Percentiles rank a stretch among this genome's conserved stretches.
phyloP scores from a whole-genome alignment of 2,113 vertebrate species.

The Myotis davidii region DNA sequence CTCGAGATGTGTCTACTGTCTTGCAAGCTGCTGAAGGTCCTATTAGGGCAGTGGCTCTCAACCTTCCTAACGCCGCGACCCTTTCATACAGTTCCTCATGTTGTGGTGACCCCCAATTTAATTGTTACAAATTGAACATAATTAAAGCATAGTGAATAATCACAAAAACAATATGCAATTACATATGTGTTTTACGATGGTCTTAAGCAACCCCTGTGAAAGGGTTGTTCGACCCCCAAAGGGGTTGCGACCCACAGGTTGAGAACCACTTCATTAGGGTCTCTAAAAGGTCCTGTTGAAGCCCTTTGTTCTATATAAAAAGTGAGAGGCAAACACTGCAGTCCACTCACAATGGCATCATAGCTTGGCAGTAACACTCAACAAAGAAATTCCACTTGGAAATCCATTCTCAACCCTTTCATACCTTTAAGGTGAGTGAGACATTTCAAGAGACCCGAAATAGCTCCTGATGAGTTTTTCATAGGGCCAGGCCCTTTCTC shows the following conservation, averaged over 20 bases:
- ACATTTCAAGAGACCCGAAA: background rate
- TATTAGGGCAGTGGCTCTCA: background rate
- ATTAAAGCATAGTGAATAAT: no score
- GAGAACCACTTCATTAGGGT: background rate
- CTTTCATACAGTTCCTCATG: no score
- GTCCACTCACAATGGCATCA: background rate
- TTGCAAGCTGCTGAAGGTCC: background rate
- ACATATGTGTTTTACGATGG: no score
- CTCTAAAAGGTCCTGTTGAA: background rate
- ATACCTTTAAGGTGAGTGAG: background rate
- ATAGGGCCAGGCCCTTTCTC: background rate
- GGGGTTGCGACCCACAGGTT: no score
- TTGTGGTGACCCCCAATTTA: no score
- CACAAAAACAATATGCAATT: no score
- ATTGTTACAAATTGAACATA: no score
- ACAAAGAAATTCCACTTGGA: background rate
- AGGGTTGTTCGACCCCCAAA: no score
- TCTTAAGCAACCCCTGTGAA: no score
- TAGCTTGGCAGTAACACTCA: background rate
- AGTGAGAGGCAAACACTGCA: background rate
- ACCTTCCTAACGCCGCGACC: no score
- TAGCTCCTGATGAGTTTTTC: background rate
- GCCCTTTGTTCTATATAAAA: background rate
- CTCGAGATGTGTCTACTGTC: background rate
- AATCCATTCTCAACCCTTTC: background rate